Conservation (phyloP, 2,888 invertebrate species). For the Ariolimax columbianus region DNA sequence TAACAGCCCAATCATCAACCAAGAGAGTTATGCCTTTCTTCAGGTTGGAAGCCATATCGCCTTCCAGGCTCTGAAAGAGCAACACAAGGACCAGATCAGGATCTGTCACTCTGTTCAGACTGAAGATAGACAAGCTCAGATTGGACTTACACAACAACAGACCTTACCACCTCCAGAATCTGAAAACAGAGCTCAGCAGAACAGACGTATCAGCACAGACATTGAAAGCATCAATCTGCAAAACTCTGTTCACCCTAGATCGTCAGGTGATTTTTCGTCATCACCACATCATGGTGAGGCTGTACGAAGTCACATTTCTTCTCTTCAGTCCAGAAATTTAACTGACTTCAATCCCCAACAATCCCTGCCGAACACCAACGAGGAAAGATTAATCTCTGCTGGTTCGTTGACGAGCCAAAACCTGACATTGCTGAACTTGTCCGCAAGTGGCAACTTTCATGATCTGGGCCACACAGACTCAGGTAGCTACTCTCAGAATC, state of each 20-base stretch:
- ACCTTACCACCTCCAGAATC: not conserved
- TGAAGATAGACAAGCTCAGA: not conserved
- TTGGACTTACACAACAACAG: not conserved
- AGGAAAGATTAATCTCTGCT: constrained; percentile 7
- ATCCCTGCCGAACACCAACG: not conserved
- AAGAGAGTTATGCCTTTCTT: not conserved
- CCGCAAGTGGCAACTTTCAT: not conserved
- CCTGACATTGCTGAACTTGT: not conserved
- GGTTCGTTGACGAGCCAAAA: constrained; percentile 6
- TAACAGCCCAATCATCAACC: not conserved
- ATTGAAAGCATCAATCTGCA: not conserved
- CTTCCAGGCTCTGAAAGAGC: not conserved
- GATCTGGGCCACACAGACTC: constrained; percentile 13
- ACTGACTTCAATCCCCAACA: constrained; percentile 22
- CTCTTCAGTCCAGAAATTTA: not conserved
- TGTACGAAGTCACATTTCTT: not conserved
- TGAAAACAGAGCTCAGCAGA: constrained; percentile 12
- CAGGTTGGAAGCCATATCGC: not conserved
- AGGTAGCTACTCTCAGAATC: not conserved
- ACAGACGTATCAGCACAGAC: not conserved
- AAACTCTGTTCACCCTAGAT: not conserved
- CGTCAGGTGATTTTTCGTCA: not conserved
- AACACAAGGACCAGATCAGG: not conserved
- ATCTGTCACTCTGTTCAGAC: not conserved
- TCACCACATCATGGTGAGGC: not conserved